phyloP scores from a whole-genome alignment of 2,888 invertebrate species.

The Drosophila cracens region DNA sequence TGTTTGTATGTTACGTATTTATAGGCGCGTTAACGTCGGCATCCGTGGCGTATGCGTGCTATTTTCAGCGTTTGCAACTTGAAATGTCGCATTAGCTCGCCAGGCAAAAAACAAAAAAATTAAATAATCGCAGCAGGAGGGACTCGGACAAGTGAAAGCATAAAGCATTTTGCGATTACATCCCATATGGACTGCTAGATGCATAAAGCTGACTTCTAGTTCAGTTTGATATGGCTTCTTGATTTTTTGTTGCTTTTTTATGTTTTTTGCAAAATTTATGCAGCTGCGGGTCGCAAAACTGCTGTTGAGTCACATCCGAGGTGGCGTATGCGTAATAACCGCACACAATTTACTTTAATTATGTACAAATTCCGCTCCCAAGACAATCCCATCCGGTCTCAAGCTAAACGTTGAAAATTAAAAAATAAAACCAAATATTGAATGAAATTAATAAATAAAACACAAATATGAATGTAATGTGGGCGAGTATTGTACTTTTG shows the following conservation, averaged over 20 bases:
- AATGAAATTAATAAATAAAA: neutral
- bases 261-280: slow-evolving; percentile 24
- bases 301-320: slow-evolving; percentile 14
- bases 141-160: slow-evolving; percentile 49
- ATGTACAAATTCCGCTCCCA: neutral
- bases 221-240: slow-evolving; percentile 47
- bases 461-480: neutral
- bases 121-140: slow-evolving; percentile 52
- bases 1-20: slow-evolving; percentile 41
- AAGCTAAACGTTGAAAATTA: neutral
- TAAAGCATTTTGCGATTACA: slow-evolving; percentile 38
- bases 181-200: slow-evolving; percentile 39
- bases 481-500: neutral
- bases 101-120: slow-evolving; percentile 14
- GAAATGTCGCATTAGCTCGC: slow-evolving; percentile 63
- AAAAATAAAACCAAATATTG: neutral
- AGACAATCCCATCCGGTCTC: slow-evolving; percentile 1
- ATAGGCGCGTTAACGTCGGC: slow-evolving; percentile 55
- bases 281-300: slow-evolving; percentile 16
- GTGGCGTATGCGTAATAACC: slow-evolving; percentile 50
- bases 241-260: slow-evolving; percentile 1
- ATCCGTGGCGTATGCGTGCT: slow-evolving; percentile 81
- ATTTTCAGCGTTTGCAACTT: slow-evolving; percentile 68
- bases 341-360: slow-evolving; percentile 28
- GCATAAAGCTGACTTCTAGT: slow-evolving; percentile 29